phyloP scores from a whole-genome alignment of 2,797 vertebrate genomes.

The Scomberomorus guttatus region DNA sequence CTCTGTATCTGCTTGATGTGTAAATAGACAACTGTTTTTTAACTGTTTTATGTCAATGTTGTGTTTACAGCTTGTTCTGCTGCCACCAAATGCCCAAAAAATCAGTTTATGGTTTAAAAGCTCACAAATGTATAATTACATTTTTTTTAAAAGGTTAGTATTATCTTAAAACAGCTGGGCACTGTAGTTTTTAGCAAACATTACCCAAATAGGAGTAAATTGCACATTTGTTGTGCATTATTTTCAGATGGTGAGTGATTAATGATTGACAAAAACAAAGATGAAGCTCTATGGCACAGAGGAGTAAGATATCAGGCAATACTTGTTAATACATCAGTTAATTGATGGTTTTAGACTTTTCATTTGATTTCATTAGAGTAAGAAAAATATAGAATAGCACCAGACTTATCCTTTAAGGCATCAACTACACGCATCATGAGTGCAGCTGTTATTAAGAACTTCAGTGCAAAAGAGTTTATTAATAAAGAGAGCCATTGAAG shows the following conservation, averaged over 20 bases:
- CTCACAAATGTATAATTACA: background rate
- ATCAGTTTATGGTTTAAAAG: background rate
- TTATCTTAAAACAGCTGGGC: background rate
- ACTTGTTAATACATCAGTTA: background rate
- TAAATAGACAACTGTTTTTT: background rate
- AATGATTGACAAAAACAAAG: too few relatives aligned
- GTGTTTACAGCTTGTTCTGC: too few relatives aligned
- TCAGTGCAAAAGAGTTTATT: background rate
- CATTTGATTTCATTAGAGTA: background rate
- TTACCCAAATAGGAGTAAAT: background rate
- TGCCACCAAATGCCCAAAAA: too few relatives aligned
- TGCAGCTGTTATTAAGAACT: background rate
- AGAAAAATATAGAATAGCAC: background rate
- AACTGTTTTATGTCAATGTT: background rate
- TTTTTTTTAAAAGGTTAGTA: too few relatives aligned
- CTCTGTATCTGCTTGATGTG: too few relatives aligned
- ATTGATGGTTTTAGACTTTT: background rate
- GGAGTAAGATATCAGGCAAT: background rate
- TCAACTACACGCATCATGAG: background rate
- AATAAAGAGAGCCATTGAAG: background rate
- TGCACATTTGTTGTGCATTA: background rate
- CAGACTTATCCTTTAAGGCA: background rate
- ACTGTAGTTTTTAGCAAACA: background rate
- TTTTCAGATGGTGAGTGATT: background rate
- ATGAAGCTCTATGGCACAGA: background rate